Evolutionary conservation across 1,140 invertebrate genomes (phyloP).

Genomic region (Pseudomyrmex gracilis): DNA sequence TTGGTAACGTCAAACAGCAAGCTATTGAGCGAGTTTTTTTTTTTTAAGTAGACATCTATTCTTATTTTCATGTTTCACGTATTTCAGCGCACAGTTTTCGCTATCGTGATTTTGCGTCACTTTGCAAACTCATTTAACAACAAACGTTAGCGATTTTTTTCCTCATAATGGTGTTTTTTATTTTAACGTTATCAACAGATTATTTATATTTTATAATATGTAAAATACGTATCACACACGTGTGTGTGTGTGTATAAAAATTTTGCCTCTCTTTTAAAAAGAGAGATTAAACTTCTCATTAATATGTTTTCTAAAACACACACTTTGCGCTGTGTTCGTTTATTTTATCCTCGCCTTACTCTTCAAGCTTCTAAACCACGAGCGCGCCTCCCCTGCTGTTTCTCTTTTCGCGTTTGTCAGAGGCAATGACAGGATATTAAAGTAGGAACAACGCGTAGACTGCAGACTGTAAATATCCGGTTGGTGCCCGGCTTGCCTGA

Average conservation of each 20-base stretch:
- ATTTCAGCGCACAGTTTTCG: not conserved
- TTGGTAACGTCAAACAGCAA: not conserved
- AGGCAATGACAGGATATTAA: constrained; percentile 82
- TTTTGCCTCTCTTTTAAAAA: not conserved
- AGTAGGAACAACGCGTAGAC: constrained; percentile 78
- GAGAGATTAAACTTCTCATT: not conserved
- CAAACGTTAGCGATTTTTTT: not conserved
- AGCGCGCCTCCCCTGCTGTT: constrained; percentile 53
- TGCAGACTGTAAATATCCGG: constrained; percentile 81
- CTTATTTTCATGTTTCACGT: not conserved
- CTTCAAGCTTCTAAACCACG: constrained; percentile 39
- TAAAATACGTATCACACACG: not conserved
- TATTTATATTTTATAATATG: too few relatives aligned
- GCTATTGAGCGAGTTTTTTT: not conserved
- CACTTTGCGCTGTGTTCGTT: not conserved
- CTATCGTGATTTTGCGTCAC: constrained; percentile 10
- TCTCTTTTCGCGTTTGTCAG: constrained; percentile 75
- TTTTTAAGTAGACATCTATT: constrained; percentile 26
- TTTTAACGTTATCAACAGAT: not conserved
- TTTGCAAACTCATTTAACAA: constrained; percentile 7
- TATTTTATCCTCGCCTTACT: constrained; percentile 38
- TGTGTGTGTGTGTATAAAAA: too few relatives aligned
- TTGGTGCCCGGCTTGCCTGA: constrained; percentile 67
- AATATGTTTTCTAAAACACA: not conserved
- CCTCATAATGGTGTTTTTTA: not conserved